phyloP scores from a whole-genome alignment of 2,113 vertebrate species.

The Archilochus colubris region DNA sequence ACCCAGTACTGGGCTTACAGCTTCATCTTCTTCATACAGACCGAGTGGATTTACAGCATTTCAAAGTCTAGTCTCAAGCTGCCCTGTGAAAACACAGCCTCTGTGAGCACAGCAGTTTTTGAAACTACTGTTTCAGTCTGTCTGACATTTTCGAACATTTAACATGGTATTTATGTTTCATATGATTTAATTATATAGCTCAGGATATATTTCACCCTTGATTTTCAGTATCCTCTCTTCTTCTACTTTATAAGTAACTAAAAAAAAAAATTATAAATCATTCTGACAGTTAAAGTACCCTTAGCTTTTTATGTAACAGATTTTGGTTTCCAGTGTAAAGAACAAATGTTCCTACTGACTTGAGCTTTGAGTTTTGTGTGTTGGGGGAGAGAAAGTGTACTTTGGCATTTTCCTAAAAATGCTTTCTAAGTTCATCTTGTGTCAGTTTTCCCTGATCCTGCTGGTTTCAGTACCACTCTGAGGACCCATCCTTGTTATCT shows the following conservation, averaged over 20 bases:
- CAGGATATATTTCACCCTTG: neutral
- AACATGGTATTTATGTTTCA: neutral
- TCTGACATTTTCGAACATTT: neutral
- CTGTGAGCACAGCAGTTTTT: accelerated
- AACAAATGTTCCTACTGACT: neutral
- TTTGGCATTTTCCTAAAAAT: neutral
- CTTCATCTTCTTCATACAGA: neutral
- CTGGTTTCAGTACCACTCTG: neutral
- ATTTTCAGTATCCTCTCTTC: neutral
- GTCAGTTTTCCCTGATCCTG: neutral
- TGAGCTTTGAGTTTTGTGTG: neutral
- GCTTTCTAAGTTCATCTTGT: neutral
- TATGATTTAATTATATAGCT: neutral
- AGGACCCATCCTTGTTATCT: neutral
- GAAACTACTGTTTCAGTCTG: neutral
- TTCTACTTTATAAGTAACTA: neutral
- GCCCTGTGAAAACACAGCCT: neutral
- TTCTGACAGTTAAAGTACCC: neutral
- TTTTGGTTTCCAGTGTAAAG: neutral
- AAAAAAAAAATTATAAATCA: neutral
- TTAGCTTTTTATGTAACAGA: neutral
- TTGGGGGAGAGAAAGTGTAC: neutral
- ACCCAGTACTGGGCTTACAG: neutral
- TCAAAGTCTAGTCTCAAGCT: neutral
- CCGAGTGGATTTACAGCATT: neutral